A percentile compares a stretch with the other conserved stretches of the same genome.
Evolutionary conservation across 2,113 vertebrate genomes (phyloP).

Genomic region (Rhegmatorhina hoffmannsi): DNA sequence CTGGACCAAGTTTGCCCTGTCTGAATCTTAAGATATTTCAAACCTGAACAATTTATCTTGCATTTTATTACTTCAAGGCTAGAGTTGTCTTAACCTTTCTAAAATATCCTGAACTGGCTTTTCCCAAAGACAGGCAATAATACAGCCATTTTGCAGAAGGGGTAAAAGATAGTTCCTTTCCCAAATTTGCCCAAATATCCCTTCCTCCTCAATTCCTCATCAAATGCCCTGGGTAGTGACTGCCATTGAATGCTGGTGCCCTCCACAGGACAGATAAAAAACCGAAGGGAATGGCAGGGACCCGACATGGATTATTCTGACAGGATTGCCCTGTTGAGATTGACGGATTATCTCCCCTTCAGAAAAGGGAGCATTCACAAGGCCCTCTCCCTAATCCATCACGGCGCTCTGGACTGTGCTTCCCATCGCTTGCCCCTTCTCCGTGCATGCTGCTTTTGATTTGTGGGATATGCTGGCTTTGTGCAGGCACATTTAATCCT

Average conservation of each 20-base stretch:
- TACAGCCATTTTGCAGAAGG: background rate
- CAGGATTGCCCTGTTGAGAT: slow-evolving; percentile 11
- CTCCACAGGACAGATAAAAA: slow-evolving; percentile 8
- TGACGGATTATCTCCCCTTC: slow-evolving; percentile 22
- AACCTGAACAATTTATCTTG: slow-evolving; percentile 5
- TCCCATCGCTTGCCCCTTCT: background rate
- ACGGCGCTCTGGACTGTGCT: background rate
- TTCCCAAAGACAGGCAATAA: background rate
- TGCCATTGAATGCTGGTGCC: slow-evolving; percentile 16
- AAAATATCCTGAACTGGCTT: background rate
- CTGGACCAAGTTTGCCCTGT: background rate
- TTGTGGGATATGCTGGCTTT: background rate
- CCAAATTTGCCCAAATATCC: background rate
- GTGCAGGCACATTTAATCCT: background rate
- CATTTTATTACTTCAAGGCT: slow-evolving; percentile 10
- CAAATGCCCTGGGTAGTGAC: background rate
- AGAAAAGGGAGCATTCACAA: slow-evolving; percentile 14
- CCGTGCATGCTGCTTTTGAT: background rate
- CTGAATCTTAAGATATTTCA: background rate
- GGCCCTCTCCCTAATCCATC: slow-evolving; percentile 44
- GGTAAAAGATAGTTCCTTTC: background rate
- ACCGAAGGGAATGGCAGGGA: background rate
- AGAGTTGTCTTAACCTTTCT: background rate
- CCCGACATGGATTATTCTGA: background rate
- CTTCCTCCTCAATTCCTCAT: background rate